Percentiles rank a stretch among this genome's conserved stretches.
Evolutionary conservation across 2,888 invertebrate species (phyloP).

Genomic region (Lasioglossum malachurum): DNA sequence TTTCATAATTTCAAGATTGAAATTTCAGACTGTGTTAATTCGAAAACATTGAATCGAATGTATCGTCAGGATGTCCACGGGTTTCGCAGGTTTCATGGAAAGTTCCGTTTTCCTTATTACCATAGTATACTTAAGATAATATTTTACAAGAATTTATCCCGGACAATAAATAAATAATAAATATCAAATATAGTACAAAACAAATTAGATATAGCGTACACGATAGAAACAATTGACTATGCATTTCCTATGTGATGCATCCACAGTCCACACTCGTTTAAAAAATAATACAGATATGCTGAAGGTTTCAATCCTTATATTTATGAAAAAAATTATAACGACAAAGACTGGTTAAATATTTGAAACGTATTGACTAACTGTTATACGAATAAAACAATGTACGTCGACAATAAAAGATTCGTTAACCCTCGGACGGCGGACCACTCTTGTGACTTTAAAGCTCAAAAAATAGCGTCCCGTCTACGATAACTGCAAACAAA

Average conservation of each 20-base stretch:
- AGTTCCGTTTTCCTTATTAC: neutral
- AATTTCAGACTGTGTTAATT: slow-evolving; percentile 11
- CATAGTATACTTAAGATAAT: neutral
- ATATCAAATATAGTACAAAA: neutral
- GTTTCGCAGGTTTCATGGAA: neutral
- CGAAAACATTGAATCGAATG: neutral
- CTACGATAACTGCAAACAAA: too few relatives aligned
- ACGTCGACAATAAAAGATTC: neutral
- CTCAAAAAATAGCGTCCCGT: too few relatives aligned
- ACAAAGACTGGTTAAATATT: neutral
- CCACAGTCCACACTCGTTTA: neutral
- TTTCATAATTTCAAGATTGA: neutral
- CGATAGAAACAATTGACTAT: neutral
- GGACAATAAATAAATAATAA: neutral
- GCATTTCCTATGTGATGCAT: neutral
- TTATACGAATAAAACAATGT: neutral
- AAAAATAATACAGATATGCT: neutral
- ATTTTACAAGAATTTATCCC: neutral
- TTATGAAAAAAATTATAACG: neutral
- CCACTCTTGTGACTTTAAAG: neutral
- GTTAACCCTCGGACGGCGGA: neutral
- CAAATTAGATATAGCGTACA: neutral
- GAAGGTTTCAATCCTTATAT: neutral
- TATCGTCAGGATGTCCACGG: neutral
- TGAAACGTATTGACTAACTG: neutral